phyloP scores from a whole-genome alignment of 2,888 invertebrate genomes.

The Fissipunctia ypsillon region DNA sequence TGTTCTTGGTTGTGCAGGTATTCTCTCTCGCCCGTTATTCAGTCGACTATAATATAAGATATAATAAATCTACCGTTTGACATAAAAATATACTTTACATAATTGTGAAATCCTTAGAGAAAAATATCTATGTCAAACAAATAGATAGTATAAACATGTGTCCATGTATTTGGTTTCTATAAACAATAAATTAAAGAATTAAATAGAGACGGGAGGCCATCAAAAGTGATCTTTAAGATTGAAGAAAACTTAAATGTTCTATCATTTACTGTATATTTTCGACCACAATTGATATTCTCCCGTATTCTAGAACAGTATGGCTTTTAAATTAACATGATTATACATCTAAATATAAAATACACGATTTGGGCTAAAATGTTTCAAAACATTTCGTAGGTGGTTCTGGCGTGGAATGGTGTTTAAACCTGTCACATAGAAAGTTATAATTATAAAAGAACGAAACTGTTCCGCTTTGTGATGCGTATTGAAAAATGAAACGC shows the following conservation, averaged over 20 bases:
- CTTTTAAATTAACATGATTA: constrained; percentile 73
- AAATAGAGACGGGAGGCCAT: constrained; percentile 19
- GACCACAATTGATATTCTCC: constrained; percentile 42
- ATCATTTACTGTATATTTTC: constrained; percentile 34
- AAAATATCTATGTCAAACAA: constrained; percentile 66
- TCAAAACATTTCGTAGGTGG: constrained; percentile 69
- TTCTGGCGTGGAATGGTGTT: constrained; percentile 76
- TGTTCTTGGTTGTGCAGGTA: constrained; percentile 59
- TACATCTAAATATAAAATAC: constrained; percentile 70
- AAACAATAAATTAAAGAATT: constrained; percentile 72
- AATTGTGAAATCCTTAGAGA: constrained; percentile 43
- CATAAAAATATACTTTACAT: constrained; percentile 54
- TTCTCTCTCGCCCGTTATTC: constrained; percentile 48
- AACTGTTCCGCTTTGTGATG: constrained; percentile 64
- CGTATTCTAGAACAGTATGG: constrained; percentile 70
- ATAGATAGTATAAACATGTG: constrained; percentile 65
- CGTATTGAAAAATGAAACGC: constrained; percentile 50
- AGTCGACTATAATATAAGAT: constrained; percentile 55
- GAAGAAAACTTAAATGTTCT: constrained; percentile 12
- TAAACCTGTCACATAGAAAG: constrained; percentile 65
- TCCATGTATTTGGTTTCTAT: constrained; percentile 74
- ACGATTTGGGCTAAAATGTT: constrained; percentile 66
- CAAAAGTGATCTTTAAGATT: constrained; percentile 29
- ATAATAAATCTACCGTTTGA: constrained; percentile 59
- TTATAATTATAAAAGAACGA: constrained; percentile 38